phyloP scores from a whole-genome alignment of 2,888 invertebrate genomes.

The Strigamia transsilvanica region DNA sequence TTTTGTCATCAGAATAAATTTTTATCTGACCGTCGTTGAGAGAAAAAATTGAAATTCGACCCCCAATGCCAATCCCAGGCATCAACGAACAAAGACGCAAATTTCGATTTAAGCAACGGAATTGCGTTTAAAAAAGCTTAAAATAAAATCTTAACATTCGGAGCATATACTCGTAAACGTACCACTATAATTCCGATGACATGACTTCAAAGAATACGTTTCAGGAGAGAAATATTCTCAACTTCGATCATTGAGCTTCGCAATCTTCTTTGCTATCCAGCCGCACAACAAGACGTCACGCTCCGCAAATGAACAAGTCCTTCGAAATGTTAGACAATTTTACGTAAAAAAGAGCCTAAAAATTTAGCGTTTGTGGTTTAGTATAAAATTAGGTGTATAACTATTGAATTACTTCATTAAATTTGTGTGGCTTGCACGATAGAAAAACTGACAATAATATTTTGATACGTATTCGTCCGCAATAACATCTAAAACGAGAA shows the following conservation, averaged over 20 bases:
- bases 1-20: background rate
- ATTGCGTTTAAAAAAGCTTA: background rate
- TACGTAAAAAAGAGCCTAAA: background rate
- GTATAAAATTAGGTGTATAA: background rate
- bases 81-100: slow-evolving; percentile 28
- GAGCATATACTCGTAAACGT: background rate
- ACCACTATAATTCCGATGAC: slow-evolving; percentile 49
- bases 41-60: slow-evolving; percentile 21
- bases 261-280: slow-evolving; percentile 24
- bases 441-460: slow-evolving; percentile 4
- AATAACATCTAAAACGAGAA: slow-evolving; percentile 25
- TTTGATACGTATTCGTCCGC: background rate
- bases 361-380: background rate
- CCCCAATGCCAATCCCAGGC: background rate
- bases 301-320: background rate
- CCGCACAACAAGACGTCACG: slow-evolving; percentile 1
- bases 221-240: background rate
- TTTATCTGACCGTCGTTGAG: background rate
- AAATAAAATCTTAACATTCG: background rate
- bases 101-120: background rate
- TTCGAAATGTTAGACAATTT: background rate
- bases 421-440: background rate
- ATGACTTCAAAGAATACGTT: slow-evolving; percentile 34
- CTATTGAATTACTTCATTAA: background rate
- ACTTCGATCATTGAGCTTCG: slow-evolving; percentile 45